These are phyloP conservation scores for Sarcophaga peregrina DNA, from an alignment of 1,140 invertebrate species.

Conservation along the genomic window DNA sequence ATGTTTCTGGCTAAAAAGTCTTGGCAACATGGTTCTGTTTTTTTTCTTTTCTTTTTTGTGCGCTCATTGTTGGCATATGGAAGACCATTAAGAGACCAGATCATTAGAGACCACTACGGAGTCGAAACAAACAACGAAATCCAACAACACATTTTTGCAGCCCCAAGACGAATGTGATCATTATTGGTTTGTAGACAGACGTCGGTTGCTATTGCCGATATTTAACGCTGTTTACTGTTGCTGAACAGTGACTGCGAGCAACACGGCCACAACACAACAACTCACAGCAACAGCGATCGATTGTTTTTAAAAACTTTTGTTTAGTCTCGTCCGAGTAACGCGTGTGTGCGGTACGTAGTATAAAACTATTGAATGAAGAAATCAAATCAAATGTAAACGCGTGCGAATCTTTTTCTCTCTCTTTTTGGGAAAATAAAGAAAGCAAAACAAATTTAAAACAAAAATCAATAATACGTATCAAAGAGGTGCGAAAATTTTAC, in stretches of 20 bases:
- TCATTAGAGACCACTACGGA: not conserved
- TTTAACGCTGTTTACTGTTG: not conserved
- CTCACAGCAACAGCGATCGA: slow-evolving; percentile 14
- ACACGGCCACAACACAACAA: not conserved
- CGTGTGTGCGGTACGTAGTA: slow-evolving; percentile 46
- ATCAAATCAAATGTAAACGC: slow-evolving; percentile 23
- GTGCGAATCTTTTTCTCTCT: not conserved
- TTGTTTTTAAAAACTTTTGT: slow-evolving; percentile 9
- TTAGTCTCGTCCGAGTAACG: slow-evolving; percentile 50
- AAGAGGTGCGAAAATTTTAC: not conserved
- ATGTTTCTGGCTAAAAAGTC: no score
- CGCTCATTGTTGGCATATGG: not conserved
- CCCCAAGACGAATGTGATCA: not conserved
- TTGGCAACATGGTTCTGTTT: not conserved
- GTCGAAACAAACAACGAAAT: not conserved
- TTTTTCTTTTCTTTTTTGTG: not conserved
- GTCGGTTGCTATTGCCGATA: not conserved
- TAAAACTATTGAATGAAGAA: not conserved
- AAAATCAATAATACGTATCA: not conserved
- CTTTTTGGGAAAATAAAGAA: not conserved
- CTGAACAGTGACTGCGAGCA: not conserved
- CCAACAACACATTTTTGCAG: slow-evolving; percentile 6
- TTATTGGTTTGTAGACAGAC: not conserved
- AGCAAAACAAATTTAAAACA: slow-evolving; percentile 23
- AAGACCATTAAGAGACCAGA: slow-evolving; percentile 2